Percentiles rank a stretch among this genome's conserved stretches.
These are phyloP conservation scores for Diplodus puntazzo DNA, from an alignment of 2,797 vertebrate genomes.

Conservation along the genomic window DNA sequence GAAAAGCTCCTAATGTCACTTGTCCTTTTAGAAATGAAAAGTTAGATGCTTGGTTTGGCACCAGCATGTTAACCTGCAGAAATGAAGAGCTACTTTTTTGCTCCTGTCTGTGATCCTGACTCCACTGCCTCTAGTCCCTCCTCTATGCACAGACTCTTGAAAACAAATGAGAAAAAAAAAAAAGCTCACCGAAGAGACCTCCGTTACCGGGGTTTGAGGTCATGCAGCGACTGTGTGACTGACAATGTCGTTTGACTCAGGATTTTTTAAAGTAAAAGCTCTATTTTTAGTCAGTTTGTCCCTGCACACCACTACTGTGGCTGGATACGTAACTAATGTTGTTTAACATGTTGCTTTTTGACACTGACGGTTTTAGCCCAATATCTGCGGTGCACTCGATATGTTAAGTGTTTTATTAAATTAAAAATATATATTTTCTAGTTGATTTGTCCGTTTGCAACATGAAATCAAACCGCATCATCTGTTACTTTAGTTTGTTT, in stretches of 20 bases:
- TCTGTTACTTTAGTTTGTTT: slow-evolving; percentile 17
- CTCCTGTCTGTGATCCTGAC: slow-evolving; percentile 32
- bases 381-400: slow-evolving; percentile 18
- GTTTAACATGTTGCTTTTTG: slow-evolving; percentile 22
- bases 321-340: neutral
- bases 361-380: slow-evolving; percentile 29
- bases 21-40: neutral
- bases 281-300: slow-evolving; percentile 51
- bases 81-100: slow-evolving; percentile 13
- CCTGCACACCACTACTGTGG: neutral
- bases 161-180: slow-evolving; percentile 1
- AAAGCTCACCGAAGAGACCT: slow-evolving; percentile 61
- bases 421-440: slow-evolving; percentile 3
- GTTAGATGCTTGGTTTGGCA: slow-evolving; percentile 1
- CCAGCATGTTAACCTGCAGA: neutral
- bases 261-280: slow-evolving; percentile 60
- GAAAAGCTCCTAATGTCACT: neutral
- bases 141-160: slow-evolving; percentile 48
- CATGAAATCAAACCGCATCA: neutral
- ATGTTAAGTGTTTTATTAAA: slow-evolving; percentile 14
- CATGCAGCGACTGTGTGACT: slow-evolving; percentile 54
- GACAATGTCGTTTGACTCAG: slow-evolving; percentile 79
- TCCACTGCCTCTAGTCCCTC: neutral
- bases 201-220: slow-evolving; percentile 48
- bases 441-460: neutral